Base-by-base conservation (phyloP, 2,113 vertebrate genomes). In the Gnathonemus echidnorhynchus region DNA sequence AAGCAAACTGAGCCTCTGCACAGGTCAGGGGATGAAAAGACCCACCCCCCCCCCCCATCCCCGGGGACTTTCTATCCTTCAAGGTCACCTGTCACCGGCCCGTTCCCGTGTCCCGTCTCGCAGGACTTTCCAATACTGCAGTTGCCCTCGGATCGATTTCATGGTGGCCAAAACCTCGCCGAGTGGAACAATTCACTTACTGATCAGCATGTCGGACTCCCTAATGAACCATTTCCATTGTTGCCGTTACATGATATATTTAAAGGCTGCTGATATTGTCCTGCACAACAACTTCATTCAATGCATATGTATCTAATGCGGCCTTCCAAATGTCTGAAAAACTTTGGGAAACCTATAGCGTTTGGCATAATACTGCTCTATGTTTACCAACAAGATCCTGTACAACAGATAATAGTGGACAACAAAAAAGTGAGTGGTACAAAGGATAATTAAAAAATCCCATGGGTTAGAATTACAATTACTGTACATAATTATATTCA, bases 1-100 rank as follows among this genome's bases (percentile, higher is more conserved):
- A 93, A 91, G 91, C 91, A 91, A 93, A 89, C 56, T 56, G 45
- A 74, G 91, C 89, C 89, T 87, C 87, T 9, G 35, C 17, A 66
- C 70, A 77, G 74, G 88, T 50, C 62, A 88, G 24, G 58, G 45
- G 10, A 27, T 10, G 13, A 56, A 39, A n/a, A 1, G 17, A 42
- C 15, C 48, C 88, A 19, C 50, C 88, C 88, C 10, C 48, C 10
- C 48, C 11, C 50, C 21, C 77, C 50, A 15, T 17, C 88, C 86
- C 89, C 6, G 46, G 46, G 88, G 89, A 88, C n/a, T 58, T n/a
- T 24, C 86, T 52, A 3, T 24, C 66, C 83, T 53, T 83, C 80
- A 90, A 50, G 88, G 88, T 89, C 88, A 35, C 49, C 31, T 89
- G 66, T 89, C 88, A 89, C 88, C 11, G 49, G 39, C 21, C 87